These are phyloP conservation scores for Drosophila mayri DNA, from an alignment of 1,140 invertebrate species.

Conservation along the genomic window DNA sequence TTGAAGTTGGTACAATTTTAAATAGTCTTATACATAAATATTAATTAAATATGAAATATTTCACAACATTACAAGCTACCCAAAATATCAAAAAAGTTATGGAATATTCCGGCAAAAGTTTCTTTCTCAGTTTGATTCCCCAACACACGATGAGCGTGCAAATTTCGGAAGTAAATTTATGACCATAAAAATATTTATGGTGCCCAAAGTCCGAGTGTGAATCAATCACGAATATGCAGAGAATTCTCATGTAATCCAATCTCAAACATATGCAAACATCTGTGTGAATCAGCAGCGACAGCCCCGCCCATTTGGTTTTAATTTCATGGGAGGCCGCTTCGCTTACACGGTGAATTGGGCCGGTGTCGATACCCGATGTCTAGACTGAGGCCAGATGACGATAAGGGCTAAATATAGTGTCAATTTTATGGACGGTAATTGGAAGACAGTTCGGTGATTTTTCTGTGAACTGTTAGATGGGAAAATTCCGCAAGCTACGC, in stretches of 20 bases:
- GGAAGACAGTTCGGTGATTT: conserved; percentile 48
- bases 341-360: conserved; percentile 43
- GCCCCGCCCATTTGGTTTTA: conserved; percentile 1
- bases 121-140: not conserved
- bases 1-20: conserved; percentile 2
- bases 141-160: conserved; percentile 28
- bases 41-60: not conserved
- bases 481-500: conserved; percentile 54
- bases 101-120: not conserved
- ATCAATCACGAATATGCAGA: conserved; percentile 20
- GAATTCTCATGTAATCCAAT: conserved; percentile 36
- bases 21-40: not conserved
- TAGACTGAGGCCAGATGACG: conserved; percentile 36
- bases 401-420: conserved; percentile 55
- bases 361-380: conserved; percentile 13
- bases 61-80: conserved; percentile 1
- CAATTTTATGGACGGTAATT: conserved; percentile 43
- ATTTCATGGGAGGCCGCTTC: conserved; percentile 27
- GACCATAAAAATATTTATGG: conserved; percentile 6
- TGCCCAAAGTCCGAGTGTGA: conserved; percentile 24
- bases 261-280: conserved; percentile 14
- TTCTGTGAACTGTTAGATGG: conserved; percentile 54
- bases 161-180: conserved; percentile 4
- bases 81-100: not conserved
- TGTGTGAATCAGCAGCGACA: conserved; percentile 21